Conservation (phyloP, 2,797 vertebrate species). For the Pogoniulus pusillus region DNA sequence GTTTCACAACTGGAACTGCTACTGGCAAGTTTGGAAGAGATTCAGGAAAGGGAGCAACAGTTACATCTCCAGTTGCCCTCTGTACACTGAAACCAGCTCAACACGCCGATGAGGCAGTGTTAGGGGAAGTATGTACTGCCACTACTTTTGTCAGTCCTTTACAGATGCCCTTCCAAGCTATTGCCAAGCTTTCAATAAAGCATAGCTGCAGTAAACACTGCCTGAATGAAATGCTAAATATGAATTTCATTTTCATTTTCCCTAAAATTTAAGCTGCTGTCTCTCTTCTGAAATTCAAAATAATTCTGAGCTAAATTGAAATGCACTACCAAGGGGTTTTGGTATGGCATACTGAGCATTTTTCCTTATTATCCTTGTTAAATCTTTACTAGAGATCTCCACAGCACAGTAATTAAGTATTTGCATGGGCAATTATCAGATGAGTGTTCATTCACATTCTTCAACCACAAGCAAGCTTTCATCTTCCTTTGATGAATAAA, state of each 20-base stretch:
- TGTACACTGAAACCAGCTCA: background rate
- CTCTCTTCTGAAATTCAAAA: background rate
- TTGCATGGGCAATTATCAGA: background rate
- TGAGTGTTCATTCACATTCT: background rate
- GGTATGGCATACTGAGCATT: background rate
- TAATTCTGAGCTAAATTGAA: background rate
- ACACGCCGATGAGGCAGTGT: background rate
- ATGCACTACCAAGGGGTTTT: background rate
- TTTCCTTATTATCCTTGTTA: background rate
- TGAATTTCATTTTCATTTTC: background rate
- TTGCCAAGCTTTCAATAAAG: background rate
- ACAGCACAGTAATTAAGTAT: background rate
- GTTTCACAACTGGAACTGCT: background rate
- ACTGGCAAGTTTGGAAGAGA: background rate
- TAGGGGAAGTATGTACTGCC: background rate
- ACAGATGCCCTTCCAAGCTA: background rate
- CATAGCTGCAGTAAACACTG: background rate
- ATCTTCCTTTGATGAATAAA: background rate
- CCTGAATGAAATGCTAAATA: background rate
- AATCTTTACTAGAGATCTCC: background rate
- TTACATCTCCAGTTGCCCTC: background rate
- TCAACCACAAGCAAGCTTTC: background rate
- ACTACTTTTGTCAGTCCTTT: background rate
- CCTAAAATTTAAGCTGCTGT: background rate
- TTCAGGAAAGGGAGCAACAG: background rate